phyloP scores from a whole-genome alignment of 1,140 invertebrate species.

The Xylocopa sonorina region DNA sequence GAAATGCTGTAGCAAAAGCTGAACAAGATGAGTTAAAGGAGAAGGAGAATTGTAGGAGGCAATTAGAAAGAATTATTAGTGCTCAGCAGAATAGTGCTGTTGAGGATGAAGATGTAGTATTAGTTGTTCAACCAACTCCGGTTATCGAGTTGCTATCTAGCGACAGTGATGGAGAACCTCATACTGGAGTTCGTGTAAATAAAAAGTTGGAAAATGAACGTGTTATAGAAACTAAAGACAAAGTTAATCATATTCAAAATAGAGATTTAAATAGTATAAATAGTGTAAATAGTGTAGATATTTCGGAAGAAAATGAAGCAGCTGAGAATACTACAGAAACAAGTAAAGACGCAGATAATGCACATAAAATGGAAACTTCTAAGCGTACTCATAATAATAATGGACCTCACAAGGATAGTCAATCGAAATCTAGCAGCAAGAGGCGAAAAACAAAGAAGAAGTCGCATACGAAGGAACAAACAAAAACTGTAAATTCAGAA shows the following conservation, averaged over 20 bases:
- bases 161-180: conserved; percentile 73
- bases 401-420: conserved; percentile 21
- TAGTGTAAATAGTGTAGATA: conserved; percentile 8
- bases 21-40: conserved; percentile 50
- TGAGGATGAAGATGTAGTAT: conserved; percentile 79
- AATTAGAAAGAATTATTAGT: conserved; percentile 70
- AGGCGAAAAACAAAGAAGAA: conserved; percentile 50
- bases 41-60: conserved; percentile 62
- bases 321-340: conserved; percentile 1
- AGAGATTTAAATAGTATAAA: conserved; percentile 11
- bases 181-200: conserved; percentile 56
- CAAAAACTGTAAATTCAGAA: conserved; percentile 15
- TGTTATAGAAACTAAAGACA: conserved; percentile 40
- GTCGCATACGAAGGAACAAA: conserved; percentile 33
- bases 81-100: conserved; percentile 49
- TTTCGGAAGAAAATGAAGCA: conserved; percentile 23
- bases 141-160: conserved; percentile 78
- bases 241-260: conserved; percentile 1
- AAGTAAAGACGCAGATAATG: conserved; percentile 12
- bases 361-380: conserved; percentile 13
- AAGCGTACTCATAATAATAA: conserved; percentile 39
- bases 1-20: neutral
- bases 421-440: conserved; percentile 43
- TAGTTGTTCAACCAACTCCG: conserved; percentile 78
- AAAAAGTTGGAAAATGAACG: conserved; percentile 66